Evolutionary conservation across 1,140 invertebrate species (phyloP).

Genomic region (Riptortus pedestris): DNA sequence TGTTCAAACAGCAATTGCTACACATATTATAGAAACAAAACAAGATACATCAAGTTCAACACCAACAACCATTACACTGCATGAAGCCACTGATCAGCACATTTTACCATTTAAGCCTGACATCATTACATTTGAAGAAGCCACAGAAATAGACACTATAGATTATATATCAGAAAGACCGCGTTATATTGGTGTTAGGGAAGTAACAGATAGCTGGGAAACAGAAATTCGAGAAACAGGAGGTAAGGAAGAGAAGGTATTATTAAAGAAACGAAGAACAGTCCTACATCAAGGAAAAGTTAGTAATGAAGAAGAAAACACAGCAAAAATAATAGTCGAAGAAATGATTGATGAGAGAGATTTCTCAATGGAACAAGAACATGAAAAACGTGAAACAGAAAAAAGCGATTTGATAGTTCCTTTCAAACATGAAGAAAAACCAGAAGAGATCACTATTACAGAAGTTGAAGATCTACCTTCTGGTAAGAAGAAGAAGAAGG

Average conservation of each 20-base stretch:
- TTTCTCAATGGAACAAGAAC: neutral
- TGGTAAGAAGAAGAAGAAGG: neutral
- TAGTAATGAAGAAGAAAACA: slow-evolving; percentile 29
- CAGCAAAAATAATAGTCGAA: slow-evolving; percentile 35
- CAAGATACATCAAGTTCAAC: neutral
- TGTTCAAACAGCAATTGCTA: neutral
- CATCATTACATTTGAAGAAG: slow-evolving; percentile 27
- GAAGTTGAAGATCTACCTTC: neutral
- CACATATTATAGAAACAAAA: neutral
- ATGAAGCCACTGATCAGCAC: slow-evolving; percentile 23
- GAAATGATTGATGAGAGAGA: slow-evolving; percentile 30
- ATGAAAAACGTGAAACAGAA: neutral
- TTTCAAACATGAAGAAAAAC: slow-evolving; percentile 27
- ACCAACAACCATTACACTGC: neutral
- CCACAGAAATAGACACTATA: slow-evolving; percentile 27
- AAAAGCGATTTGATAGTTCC: too few species aligned
- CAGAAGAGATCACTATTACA: slow-evolving; percentile 29
- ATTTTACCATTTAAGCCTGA: slow-evolving; percentile 26
- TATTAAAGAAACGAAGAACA: slow-evolving; percentile 14
- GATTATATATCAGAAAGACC: slow-evolving; percentile 26
- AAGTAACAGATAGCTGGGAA: slow-evolving; percentile 7
- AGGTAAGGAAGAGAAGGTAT: neutral
- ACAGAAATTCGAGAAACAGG: neutral
- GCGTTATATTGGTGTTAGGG: slow-evolving; percentile 22
- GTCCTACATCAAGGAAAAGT: slow-evolving; percentile 13